Conservation (phyloP, 2,113 vertebrate genomes). For the Datnioides undecimradiatus region DNA sequence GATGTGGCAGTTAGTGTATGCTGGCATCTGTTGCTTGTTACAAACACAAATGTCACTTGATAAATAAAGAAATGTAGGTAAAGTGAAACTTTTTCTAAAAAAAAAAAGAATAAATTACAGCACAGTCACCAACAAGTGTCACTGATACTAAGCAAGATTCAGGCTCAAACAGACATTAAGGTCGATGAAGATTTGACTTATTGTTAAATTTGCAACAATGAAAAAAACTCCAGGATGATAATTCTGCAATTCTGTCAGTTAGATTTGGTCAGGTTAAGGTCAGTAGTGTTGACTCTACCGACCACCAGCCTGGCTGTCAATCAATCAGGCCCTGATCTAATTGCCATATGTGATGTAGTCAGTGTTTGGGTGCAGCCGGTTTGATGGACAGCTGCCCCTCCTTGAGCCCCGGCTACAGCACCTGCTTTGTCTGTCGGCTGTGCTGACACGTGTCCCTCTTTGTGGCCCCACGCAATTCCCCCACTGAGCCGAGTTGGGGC, state of each 20-base stretch:
- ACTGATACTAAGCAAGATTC: neutral
- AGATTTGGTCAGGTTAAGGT: conserved; percentile 13
- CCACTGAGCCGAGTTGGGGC: conserved; percentile 43
- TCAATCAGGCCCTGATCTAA: conserved; percentile 47
- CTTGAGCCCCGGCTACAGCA: conserved; percentile 56
- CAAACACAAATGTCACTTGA: neutral
- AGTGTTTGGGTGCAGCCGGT: conserved; percentile 47
- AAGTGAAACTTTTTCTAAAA: neutral
- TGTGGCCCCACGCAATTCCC: conserved; percentile 55
- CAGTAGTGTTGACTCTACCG: conserved; percentile 8
- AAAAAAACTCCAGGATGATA: neutral
- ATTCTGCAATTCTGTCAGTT: neutral
- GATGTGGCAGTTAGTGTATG: conserved; percentile 51
- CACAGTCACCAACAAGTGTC: neutral
- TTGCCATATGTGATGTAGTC: conserved; percentile 48
- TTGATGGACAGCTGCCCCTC: conserved; percentile 78
- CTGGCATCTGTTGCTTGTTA: conserved; percentile 52
- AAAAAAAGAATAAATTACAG: neutral
- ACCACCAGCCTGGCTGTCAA: conserved; percentile 35
- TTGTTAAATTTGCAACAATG: neutral
- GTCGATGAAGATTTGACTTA: neutral
- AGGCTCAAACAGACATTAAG: neutral
- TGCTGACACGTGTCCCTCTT: conserved; percentile 75
- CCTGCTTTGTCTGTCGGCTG: conserved; percentile 69
- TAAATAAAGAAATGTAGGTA: neutral